Conservation (phyloP, 2,797 vertebrate species). For the Eospalax fontanierii region DNA sequence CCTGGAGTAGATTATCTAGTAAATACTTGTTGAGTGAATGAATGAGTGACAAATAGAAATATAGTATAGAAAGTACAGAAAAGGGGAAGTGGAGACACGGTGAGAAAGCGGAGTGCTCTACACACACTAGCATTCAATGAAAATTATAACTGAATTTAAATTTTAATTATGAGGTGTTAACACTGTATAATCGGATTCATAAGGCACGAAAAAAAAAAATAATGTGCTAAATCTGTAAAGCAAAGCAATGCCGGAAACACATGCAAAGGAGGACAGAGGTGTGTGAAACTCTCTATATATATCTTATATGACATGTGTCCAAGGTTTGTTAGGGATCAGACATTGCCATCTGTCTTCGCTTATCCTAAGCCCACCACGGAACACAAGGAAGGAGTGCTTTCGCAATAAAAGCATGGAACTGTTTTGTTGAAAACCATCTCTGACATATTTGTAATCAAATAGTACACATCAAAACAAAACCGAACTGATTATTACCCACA, state of each 20-base stretch:
- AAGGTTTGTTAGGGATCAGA: not conserved
- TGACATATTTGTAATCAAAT: constrained; percentile 28
- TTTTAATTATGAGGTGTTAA: not conserved
- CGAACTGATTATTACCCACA: not conserved
- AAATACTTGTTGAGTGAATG: not conserved
- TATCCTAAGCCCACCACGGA: not conserved
- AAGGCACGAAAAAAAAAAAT: not conserved
- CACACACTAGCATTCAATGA: not conserved
- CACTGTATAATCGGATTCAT: not conserved
- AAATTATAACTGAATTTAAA: not conserved
- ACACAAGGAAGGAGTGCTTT: not conserved
- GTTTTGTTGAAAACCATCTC: constrained; percentile 32
- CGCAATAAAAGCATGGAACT: not conserved
- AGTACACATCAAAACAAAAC: not conserved
- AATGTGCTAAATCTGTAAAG: not conserved
- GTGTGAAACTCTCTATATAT: not conserved
- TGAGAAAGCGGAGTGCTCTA: not conserved
- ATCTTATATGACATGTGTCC: not conserved
- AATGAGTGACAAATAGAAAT: not conserved
- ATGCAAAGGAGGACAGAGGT: not conserved
- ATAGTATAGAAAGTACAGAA: not conserved
- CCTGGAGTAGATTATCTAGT: not conserved
- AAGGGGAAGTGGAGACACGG: not conserved
- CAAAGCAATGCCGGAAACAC: constrained; percentile 19
- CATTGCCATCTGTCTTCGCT: constrained; percentile 46